phyloP scores from a whole-genome alignment of 2,888 invertebrate species.

The Byasa hedistus region DNA sequence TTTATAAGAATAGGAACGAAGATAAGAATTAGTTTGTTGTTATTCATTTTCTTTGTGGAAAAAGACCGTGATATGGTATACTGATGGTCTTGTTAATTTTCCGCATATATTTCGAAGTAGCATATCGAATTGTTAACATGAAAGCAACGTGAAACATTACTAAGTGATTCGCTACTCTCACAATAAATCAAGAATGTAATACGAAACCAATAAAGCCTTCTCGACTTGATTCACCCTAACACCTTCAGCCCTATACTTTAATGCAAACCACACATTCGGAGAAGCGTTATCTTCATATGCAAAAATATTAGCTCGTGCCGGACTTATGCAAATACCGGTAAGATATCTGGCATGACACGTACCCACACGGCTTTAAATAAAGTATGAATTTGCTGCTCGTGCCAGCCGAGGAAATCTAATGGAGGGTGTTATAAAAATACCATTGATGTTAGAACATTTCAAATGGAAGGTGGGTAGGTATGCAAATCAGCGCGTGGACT shows the following conservation, averaged over 20 bases:
- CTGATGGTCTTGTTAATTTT: too few relatives aligned
- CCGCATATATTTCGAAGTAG: too few relatives aligned
- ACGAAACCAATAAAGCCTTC: conserved; percentile 47
- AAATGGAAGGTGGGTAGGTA: conserved; percentile 64
- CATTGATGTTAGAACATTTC: conserved; percentile 63
- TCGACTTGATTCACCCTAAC: conserved; percentile 20
- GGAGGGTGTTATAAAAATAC: conserved; percentile 52
- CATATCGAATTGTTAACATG: background rate
- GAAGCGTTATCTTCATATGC: conserved; percentile 74
- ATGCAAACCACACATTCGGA: conserved; percentile 56
- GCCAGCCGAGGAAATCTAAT: conserved; percentile 58
- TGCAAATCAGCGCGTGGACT: conserved; percentile 77
- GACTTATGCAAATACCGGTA: conserved; percentile 70
- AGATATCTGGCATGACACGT: conserved; percentile 61
- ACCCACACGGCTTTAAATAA: conserved; percentile 52
- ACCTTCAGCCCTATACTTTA: conserved; percentile 33
- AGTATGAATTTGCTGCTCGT: conserved; percentile 58
- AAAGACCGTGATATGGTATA: too few relatives aligned
- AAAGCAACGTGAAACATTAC: background rate
- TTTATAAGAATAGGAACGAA: too few relatives aligned
- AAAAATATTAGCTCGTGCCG: conserved; percentile 77
- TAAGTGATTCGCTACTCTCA: background rate
- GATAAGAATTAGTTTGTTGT: too few relatives aligned
- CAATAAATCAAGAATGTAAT: conserved; percentile 42
- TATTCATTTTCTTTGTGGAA: too few relatives aligned